Evolutionary conservation across 2,113 vertebrate species (phyloP), one percentile per base, ranked within the genome.

Genomic region (Mugil cephalus): DNA sequence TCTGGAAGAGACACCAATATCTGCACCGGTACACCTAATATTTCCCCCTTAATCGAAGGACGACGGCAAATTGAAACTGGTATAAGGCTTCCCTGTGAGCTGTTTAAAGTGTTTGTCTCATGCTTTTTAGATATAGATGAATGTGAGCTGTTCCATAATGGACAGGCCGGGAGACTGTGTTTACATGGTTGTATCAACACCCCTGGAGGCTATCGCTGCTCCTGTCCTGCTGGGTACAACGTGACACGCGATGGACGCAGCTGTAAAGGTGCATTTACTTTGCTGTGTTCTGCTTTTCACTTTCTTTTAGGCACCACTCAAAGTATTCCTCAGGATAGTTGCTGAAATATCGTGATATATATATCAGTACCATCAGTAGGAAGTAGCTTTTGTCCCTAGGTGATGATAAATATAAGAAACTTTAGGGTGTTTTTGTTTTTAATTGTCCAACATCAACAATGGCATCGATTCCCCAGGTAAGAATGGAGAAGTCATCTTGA

Each of bases 71-170:
- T 40, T 18, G 46, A 19, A 30, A 11, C 21, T 4, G 19, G 13
- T 52, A 8, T 17, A 6, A 39, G 42, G 38, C 36, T 21, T 48
- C 10, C 10, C 14, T 21, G 55, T 19, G 11, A 1, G 47, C 34
- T 53, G 19, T 17, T 68, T 45, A 75, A 10, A 59, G 47, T 65
- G 40, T 74, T 19, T 80, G 64, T 24, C 3, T 52, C 87, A 6
- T 82, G 52, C 53, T 12, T 65, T 71, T n/a, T 61, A 97, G 96
- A 97, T 14, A 90, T 98, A 24, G 96, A 97, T 8, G 96, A 98
- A 85, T 98, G 96, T 82, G 92, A 94, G 81, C 80, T 96, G 52
- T 96, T 96, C 90, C 95, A 96, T 79, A 93, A 69, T 7, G 92
- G 91, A 7, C 92, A 88, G 55, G 90, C 89, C 48, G 94, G 90